Percentiles rank a stretch among this genome's conserved stretches.
These are phyloP conservation scores for Macrotis lagotis DNA, from an alignment of 2,113 vertebrate genomes.

Conservation along the genomic window DNA sequence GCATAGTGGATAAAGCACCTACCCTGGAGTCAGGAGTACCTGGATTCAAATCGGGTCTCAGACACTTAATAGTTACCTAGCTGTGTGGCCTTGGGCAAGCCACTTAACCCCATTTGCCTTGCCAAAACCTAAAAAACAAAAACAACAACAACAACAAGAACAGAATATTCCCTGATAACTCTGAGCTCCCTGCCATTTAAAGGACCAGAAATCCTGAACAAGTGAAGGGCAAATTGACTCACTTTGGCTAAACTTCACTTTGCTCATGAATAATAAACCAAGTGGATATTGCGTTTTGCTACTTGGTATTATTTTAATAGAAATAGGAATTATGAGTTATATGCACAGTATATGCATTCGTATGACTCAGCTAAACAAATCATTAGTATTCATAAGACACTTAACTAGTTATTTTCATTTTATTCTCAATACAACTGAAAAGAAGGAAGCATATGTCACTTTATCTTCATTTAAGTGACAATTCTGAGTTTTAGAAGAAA, in stretches of 20 bases:
- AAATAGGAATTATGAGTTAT: background rate
- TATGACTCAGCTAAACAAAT: background rate
- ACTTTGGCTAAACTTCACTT: background rate
- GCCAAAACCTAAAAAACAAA: too few relatives aligned
- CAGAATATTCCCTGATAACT: background rate
- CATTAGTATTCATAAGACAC: background rate
- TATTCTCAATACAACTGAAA: background rate
- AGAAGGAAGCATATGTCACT: background rate
- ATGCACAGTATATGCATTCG: background rate
- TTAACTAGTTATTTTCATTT: background rate
- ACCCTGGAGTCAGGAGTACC: too few relatives aligned
- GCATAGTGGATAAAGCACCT: too few relatives aligned
- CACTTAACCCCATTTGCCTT: too few relatives aligned
- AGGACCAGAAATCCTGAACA: background rate
- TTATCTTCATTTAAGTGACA: background rate
- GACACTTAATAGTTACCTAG: too few relatives aligned
- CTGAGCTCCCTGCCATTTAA: background rate
- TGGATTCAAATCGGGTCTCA: too few relatives aligned
- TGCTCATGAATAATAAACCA: background rate
- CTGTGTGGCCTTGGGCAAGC: too few relatives aligned
- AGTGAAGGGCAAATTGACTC: background rate
- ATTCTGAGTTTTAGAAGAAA: background rate
- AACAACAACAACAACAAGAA: too few relatives aligned
- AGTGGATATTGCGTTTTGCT: background rate
- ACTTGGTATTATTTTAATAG: background rate